A percentile compares a stretch with the other conserved stretches of the same genome.
Evolutionary conservation across 2,113 vertebrate genomes (phyloP).

Genomic region (Tamias sibiricus): DNA sequence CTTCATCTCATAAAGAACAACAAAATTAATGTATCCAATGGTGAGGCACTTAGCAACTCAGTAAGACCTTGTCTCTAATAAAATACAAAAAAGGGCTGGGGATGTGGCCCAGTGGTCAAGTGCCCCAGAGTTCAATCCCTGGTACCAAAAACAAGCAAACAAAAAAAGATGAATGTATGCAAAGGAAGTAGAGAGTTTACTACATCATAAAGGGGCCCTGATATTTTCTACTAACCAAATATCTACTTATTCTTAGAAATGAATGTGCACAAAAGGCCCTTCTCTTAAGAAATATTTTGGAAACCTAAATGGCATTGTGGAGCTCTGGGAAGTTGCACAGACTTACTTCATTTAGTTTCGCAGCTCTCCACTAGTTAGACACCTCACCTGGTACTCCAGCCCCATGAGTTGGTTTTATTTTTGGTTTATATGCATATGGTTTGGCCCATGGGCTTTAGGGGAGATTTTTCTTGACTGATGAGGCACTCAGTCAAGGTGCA

Average conservation of each 20-base stretch:
- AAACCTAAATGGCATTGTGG: background rate
- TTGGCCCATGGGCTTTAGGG: background rate
- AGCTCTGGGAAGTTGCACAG: background rate
- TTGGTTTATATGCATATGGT: background rate
- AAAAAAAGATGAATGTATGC: too few species aligned
- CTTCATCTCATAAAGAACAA: background rate
- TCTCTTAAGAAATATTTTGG: slow-evolving; percentile 34
- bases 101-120: too few species aligned
- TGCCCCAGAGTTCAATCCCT: too few species aligned
- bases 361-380: background rate
- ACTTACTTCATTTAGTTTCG: background rate
- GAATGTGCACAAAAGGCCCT: background rate
- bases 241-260: background rate
- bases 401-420: background rate
- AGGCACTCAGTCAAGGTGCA: background rate
- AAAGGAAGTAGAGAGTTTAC: background rate
- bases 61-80: too few species aligned
- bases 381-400: background rate
- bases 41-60: too few species aligned
- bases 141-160: too few species aligned
- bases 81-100: too few species aligned
- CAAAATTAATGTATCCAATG: background rate
- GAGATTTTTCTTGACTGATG: background rate
- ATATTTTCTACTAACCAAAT: background rate
- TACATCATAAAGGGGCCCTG: background rate